Base-by-base conservation (phyloP, 2,113 vertebrate species). In the Setophaga coronata region DNA sequence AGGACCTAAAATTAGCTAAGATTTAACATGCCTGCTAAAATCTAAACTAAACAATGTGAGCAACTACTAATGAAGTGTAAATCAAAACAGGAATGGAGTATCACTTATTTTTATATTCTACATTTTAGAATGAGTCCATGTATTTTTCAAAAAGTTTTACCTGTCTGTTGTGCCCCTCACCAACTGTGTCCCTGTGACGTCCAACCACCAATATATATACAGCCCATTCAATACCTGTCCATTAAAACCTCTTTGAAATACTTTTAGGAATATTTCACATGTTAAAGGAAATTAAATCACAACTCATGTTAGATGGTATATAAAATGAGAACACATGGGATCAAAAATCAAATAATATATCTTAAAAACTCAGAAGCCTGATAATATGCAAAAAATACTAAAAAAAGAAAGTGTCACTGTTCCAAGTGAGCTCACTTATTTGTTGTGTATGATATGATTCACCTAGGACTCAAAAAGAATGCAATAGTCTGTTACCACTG, bases 1-100 rank as follows among this genome's bases (percentile, higher is more conserved):
- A 93, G 85, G 76, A 73, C 25, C 82, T 83, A 96, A 97, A 96
- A 95, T 93, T 94, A 95, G 57, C 66, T 70, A 77, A 79, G 66
- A 74, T 53, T 91, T 96, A 79, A 87, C 43, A 65, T 50, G 57
- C 74, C 82, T 76, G 78, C 65, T 85, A 83, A 95, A 95, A 93
- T 82, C 57, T 65, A 79, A 95, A 81, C 25, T 72, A 73, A 92
- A 83, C 57, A 82, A 82, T 77, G 34, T 74, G 76, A 76, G 74
- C 84, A 95, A 72, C 50, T 66, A 76, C 29, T 76, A 36, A 34
- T 6, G 26, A 61, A 76, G 15, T 31, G 36, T 79, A 87, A 90
- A 92, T 87, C 29, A 56, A 82, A 87, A 76, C 23, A 83, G 54
- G 45, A 70, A 80, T 12, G 10, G 6, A 89, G 4, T 31, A 42